These are phyloP conservation scores for Ceriagrion tenellum DNA, from an alignment of 2,888 invertebrate genomes.

Conservation along the genomic window DNA sequence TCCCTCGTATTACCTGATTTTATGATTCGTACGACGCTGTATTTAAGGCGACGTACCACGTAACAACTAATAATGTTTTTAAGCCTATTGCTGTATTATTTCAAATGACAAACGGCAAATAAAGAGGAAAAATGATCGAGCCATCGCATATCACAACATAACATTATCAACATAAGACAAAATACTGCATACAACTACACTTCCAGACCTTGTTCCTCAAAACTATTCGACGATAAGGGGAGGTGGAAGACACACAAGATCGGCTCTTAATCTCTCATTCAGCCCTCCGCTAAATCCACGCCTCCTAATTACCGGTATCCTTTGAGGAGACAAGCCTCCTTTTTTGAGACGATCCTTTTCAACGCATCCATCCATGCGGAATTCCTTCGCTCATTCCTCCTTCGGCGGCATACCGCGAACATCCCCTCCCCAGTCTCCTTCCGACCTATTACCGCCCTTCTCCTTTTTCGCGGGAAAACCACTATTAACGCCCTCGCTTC, in stretches of 20 bases:
- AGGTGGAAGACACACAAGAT: neutral
- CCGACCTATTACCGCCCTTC: neutral
- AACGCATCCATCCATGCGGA: neutral
- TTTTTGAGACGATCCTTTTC: neutral
- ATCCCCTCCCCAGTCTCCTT: neutral
- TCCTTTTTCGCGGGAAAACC: neutral
- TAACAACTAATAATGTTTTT: no score
- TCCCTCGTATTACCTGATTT: no score
- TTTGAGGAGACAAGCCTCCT: neutral
- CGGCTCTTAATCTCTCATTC: slow-evolving; percentile 24
- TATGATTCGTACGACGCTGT: no score
- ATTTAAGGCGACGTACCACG: no score
- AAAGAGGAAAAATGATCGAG: no score
- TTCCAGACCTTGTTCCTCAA: neutral
- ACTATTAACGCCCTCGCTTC: neutral
- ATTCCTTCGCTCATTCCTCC: neutral
- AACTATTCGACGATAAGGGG: neutral
- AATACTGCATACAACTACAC: no score
- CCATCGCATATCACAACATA: no score
- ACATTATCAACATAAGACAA: no score
- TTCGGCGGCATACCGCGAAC: neutral
- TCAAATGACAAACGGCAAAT: no score
- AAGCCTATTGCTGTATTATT: no score
- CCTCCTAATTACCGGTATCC: neutral
- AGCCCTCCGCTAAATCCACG: neutral